phyloP scores from a whole-genome alignment of 2,113 vertebrate species.

The Nicator chloris region DNA sequence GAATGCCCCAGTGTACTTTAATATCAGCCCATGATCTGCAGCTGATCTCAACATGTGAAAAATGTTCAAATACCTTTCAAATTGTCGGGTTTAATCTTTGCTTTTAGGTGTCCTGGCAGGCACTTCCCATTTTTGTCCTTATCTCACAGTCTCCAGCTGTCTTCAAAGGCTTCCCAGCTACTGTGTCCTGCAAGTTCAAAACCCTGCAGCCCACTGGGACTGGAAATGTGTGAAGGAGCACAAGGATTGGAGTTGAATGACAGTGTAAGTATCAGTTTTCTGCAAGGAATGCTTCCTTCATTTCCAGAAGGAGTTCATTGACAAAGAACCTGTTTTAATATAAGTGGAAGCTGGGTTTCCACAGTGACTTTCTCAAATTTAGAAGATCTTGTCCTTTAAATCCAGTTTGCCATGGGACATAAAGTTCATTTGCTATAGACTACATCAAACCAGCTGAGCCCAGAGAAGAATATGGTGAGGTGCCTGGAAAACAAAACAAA shows the following conservation, averaged over 20 bases:
- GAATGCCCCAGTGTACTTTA: not conserved
- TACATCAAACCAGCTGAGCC: not conserved
- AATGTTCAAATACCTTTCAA: not conserved
- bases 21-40: not conserved
- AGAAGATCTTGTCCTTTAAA: conserved; percentile 29
- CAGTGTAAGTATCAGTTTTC: not conserved
- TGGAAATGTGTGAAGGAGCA: not conserved
- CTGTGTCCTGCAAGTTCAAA: not conserved
- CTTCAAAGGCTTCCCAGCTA: not conserved
- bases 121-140: not conserved
- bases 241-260: not conserved
- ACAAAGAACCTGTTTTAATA: not conserved
- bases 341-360: not conserved
- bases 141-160: not conserved
- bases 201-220: not conserved
- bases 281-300: not conserved
- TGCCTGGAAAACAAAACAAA: not conserved
- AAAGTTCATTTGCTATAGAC: not conserved
- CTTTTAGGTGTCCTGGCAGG: not conserved
- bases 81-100: not conserved
- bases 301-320: not conserved
- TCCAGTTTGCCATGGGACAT: not conserved
- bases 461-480: not conserved
- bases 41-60: not conserved
- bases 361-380: not conserved